Conservation (phyloP, 1,140 invertebrate genomes). For the Lethrus apterus region DNA sequence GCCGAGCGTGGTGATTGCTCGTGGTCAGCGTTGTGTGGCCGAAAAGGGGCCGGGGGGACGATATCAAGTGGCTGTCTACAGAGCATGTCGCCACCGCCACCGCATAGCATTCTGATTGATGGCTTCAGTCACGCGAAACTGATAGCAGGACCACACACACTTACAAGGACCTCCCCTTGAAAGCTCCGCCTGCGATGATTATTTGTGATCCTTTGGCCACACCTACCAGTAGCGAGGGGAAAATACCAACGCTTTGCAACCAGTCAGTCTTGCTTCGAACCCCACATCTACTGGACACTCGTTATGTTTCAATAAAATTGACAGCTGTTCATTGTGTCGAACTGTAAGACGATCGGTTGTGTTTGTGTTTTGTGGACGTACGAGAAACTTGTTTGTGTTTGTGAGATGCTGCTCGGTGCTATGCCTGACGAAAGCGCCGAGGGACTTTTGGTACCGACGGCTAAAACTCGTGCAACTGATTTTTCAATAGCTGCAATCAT, state of each 20-base stretch:
- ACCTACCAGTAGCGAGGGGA: conserved; percentile 13
- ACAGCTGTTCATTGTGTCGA: conserved; percentile 15
- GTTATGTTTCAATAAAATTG: conserved; percentile 19
- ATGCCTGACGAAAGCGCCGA: conserved; percentile 37
- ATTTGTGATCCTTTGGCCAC: neutral
- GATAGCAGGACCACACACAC: conserved; percentile 38
- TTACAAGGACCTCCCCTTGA: conserved; percentile 17
- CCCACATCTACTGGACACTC: conserved; percentile 25
- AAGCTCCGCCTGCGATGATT: conserved; percentile 17
- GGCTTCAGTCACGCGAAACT: conserved; percentile 38
- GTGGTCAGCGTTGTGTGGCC: conserved; percentile 35
- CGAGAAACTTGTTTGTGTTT: conserved; percentile 5
- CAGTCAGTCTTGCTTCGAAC: conserved; percentile 24
- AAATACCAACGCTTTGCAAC: conserved; percentile 9
- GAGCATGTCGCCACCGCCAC: conserved; percentile 41
- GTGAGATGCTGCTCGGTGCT: conserved; percentile 38
- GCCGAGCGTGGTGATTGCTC: conserved; percentile 27
- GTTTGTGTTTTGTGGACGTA: conserved; percentile 4
- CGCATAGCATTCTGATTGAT: conserved; percentile 39
- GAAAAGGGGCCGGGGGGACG: conserved; percentile 25
- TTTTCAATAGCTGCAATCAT: conserved; percentile 92
- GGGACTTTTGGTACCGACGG: conserved; percentile 34
- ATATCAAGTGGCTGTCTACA: conserved; percentile 42
- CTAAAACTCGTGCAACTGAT: conserved; percentile 64
- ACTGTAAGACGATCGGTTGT: neutral